Base-by-base conservation (phyloP, 2,888 invertebrate genomes). In the Acleris laterana region DNA sequence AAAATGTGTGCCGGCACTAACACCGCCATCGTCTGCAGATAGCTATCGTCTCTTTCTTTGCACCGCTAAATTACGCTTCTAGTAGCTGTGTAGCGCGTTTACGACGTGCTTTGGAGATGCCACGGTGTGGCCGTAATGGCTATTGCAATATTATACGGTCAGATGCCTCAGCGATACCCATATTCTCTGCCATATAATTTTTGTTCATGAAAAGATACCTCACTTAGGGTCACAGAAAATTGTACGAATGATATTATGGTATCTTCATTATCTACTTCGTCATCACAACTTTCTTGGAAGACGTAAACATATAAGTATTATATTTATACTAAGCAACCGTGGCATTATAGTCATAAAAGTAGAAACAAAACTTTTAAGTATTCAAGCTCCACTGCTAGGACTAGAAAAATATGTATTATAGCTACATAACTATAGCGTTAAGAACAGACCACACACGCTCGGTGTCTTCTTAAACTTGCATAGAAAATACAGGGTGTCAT, bases 41-140 rank as follows among this genome's bases (percentile, higher is more conserved):
- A 85, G 85, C 80, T 82, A 90, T 91, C 89, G 80, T 81, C 84
- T 87, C 82, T 88, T 90, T 90, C 90, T 84, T 82, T 79, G 90
- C 91, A 89, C 91, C 89, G 91, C 91, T 90, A 92, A 90, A 91
- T 90, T 87, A 88, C 90, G 85, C 85, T 89, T 90, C 89, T 91
- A 92, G 91, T 90, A 90, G 92, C 90, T 82, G 85, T 84, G 86
- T 84, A 86, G 84, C 87, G 83, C 88, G 86, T 91, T 92, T 92
- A 92, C 87, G 90, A 90, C 87, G 86, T 81, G 88, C 88, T 90
- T 90, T 85, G 85, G 87, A 88, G 90, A 92, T 89, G 89, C 85
- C 83, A 85, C 87, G 81, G 83, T 88, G 85, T 87, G 84, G 83
- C 85, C 83, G 84, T 89, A 90, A 90, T 90, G 89, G 90, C 90